Evolutionary conservation across 2,113 vertebrate species (phyloP).

Genomic region (Colossoma macropomum): DNA sequence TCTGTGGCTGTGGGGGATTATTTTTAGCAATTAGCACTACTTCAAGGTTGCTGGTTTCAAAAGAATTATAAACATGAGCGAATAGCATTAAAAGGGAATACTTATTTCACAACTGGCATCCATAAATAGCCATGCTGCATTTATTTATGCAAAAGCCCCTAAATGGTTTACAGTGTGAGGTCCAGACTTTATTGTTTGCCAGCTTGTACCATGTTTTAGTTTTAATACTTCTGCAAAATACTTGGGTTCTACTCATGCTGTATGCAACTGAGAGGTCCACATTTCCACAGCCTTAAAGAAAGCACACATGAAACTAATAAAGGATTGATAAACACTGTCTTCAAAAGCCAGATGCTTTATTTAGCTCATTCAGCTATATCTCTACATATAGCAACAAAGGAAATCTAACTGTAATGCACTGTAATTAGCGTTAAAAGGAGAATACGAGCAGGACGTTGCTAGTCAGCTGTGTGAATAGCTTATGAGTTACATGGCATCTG

Average conservation of each 20-base stretch:
- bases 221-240: constrained; percentile 12
- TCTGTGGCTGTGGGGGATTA: constrained; percentile 19
- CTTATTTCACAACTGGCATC: neutral
- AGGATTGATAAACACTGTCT: neutral
- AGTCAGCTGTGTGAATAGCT: no score
- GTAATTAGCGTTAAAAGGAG: no score
- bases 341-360: neutral
- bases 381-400: neutral
- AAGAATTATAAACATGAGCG: constrained; percentile 15
- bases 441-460: no score
- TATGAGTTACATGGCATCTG: no score
- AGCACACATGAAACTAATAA: neutral
- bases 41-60: constrained; percentile 21
- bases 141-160: neutral
- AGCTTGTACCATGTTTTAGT: neutral
- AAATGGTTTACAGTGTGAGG: neutral
- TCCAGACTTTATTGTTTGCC: neutral
- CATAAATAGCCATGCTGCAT: neutral
- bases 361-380: no score
- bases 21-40: constrained; percentile 42
- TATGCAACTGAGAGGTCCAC: constrained; percentile 32
- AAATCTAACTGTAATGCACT: no score
- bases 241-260: neutral
- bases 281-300: constrained; percentile 67
- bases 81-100: constrained; percentile 7